These are phyloP conservation scores for Centropristis striata DNA, from an alignment of 2,113 vertebrate genomes.

Conservation along the genomic window DNA sequence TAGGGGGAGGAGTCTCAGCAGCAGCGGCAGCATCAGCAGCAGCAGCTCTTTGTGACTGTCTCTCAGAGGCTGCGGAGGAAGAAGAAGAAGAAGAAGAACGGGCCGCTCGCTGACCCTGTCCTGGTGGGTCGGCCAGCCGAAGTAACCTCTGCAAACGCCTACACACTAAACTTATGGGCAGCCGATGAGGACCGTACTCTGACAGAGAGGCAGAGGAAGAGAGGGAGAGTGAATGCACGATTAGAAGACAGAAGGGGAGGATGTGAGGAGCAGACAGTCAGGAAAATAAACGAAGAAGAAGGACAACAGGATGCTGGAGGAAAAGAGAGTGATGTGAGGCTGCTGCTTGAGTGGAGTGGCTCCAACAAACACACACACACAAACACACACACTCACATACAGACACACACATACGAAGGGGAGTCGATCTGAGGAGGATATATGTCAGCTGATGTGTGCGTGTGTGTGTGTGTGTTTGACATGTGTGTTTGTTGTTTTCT, in stretches of 20 bases:
- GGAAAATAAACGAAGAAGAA: constrained; percentile 10
- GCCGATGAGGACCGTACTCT: constrained; percentile 93
- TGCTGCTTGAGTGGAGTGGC: constrained; percentile 74
- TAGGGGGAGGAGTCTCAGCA: constrained; percentile 81
- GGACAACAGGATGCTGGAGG: constrained; percentile 63
- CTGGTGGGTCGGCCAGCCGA: constrained; percentile 94
- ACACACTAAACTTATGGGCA: constrained; percentile 97
- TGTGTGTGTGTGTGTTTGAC: too few relatives aligned
- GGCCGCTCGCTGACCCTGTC: constrained; percentile 88
- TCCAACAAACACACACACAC: constrained; percentile 49
- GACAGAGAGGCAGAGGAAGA: constrained; percentile 81
- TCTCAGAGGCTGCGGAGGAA: constrained; percentile 80
- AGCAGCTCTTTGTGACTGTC: constrained; percentile 75
- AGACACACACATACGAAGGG: too few relatives aligned
- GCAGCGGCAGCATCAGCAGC: constrained; percentile 73
- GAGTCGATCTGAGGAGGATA: too few relatives aligned
- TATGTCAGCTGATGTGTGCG: too few relatives aligned
- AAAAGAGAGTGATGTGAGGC: constrained; percentile 57
- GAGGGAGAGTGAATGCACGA: constrained; percentile 69
- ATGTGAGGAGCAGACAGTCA: constrained; percentile 36
- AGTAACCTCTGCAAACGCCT: constrained; percentile 97
- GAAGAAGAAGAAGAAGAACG: constrained; percentile 50
- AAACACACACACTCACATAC: not conserved
- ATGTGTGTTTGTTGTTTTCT: not conserved
- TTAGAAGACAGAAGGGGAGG: constrained; percentile 46